phyloP scores from a whole-genome alignment of 2,888 invertebrate genomes.

The Ditula angustiorana region DNA sequence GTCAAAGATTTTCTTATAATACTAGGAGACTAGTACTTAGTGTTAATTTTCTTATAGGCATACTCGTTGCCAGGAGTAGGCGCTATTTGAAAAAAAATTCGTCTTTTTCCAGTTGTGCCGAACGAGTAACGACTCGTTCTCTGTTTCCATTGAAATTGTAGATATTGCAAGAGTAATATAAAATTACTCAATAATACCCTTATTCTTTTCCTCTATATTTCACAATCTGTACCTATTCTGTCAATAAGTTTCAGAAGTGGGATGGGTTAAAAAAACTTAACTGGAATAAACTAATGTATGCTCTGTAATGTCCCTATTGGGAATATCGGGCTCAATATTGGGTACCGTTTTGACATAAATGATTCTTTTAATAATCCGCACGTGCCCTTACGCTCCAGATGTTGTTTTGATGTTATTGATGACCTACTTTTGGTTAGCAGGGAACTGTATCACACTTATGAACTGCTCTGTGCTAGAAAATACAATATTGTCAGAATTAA shows the following conservation, averaged over 20 bases:
- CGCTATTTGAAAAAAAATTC: too few species aligned
- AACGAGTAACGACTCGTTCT: too few species aligned
- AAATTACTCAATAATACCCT: too few species aligned
- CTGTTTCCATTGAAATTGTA: too few species aligned
- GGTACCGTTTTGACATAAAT: not conserved
- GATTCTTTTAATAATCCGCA: slow-evolving; percentile 22
- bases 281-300: too few species aligned
- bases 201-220: too few species aligned
- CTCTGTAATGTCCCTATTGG: not conserved
- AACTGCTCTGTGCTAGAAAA: not conserved
- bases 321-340: not conserved
- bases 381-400: slow-evolving; percentile 27
- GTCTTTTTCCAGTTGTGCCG: too few species aligned
- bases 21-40: not conserved
- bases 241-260: not conserved
- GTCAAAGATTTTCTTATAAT: not conserved
- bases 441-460: not conserved
- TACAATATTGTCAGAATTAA: not conserved
- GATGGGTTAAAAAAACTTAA: not conserved
- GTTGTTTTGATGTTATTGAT: slow-evolving; percentile 36
- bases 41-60: too few species aligned
- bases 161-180: too few species aligned
- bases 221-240: too few species aligned
- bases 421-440: slow-evolving; percentile 27
- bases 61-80: too few species aligned